Percentiles rank a stretch among this genome's conserved stretches.
phyloP scores from a whole-genome alignment of 2,113 vertebrate species.

The Cyphomyrus plagiostoma region DNA sequence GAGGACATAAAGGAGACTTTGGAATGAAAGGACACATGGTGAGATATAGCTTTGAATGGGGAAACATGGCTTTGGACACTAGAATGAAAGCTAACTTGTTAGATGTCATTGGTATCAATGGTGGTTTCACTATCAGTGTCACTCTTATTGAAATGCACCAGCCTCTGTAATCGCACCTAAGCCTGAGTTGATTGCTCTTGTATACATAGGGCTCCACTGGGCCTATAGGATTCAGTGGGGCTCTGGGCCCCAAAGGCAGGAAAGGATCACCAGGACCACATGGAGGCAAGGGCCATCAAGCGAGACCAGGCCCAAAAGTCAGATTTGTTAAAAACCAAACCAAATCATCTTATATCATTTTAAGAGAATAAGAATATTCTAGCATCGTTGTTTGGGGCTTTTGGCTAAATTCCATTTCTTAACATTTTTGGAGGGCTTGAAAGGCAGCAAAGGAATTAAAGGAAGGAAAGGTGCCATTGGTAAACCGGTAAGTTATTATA shows the following conservation, averaged over 20 bases:
- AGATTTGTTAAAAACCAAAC: neutral
- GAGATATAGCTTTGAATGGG: slow-evolving; percentile 2
- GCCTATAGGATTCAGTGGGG: slow-evolving; percentile 42
- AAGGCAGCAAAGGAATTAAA: slow-evolving; percentile 36
- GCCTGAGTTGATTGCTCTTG: neutral
- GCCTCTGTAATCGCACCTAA: neutral
- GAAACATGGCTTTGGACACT: neutral
- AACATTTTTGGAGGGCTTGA: slow-evolving; percentile 45
- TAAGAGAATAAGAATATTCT: neutral
- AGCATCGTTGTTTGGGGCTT: neutral
- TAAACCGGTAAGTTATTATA: slow-evolving; percentile 46
- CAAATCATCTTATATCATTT: neutral
- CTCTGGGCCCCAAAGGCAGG: slow-evolving; percentile 48
- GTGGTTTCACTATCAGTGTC: neutral
- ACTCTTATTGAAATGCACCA: neutral
- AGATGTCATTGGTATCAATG: neutral
- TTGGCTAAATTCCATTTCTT: neutral
- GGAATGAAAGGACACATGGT: slow-evolving; percentile 46
- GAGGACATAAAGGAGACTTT: slow-evolving; percentile 47
- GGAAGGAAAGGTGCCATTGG: slow-evolving; percentile 53
- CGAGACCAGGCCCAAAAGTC: slow-evolving; percentile 52
- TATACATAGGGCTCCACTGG: slow-evolving; percentile 45
- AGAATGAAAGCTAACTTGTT: neutral
- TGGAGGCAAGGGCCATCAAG: slow-evolving; percentile 48
- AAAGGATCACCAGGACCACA: slow-evolving; percentile 45